phyloP scores from a whole-genome alignment of 2,113 vertebrate genomes.

The Sander lucioperca region DNA sequence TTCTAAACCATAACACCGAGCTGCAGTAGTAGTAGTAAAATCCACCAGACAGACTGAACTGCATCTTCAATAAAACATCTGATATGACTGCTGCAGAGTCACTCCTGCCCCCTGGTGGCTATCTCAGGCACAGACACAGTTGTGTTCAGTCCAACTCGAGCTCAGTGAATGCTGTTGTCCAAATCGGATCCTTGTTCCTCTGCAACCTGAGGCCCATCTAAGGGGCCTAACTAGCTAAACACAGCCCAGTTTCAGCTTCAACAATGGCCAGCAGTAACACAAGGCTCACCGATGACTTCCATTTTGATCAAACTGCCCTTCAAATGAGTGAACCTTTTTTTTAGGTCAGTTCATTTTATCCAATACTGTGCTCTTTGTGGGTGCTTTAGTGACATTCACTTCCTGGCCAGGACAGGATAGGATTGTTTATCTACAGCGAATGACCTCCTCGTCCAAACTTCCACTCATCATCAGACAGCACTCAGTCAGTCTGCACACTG shows the following conservation, averaged over 20 bases:
- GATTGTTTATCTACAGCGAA: conserved; percentile 19
- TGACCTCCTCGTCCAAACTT: conserved; percentile 9
- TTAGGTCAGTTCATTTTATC: not conserved
- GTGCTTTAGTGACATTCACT: not conserved
- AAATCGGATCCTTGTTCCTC: conserved; percentile 36
- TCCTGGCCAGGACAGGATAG: conserved; percentile 24
- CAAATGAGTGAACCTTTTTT: not conserved
- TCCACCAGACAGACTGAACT: conserved; percentile 19
- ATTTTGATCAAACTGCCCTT: not conserved
- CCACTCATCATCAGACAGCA: not conserved
- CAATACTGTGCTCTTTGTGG: not conserved
- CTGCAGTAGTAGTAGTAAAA: conserved; percentile 4
- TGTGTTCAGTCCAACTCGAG: not conserved
- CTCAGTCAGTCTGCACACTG: not conserved
- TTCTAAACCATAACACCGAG: not conserved
- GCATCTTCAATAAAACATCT: conserved; percentile 36
- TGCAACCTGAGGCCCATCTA: conserved; percentile 37
- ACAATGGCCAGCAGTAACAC: not conserved
- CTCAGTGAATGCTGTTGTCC: conserved; percentile 11
- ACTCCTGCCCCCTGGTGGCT: conserved; percentile 65
- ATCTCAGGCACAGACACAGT: not conserved
- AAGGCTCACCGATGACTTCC: not conserved
- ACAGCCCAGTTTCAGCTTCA: conserved; percentile 6
- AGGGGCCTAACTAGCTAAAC: conserved; percentile 1
- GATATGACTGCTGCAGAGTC: conserved; percentile 22